Evolutionary conservation across 1,140 invertebrate genomes (phyloP).

Genomic region (Drosophila watanabei): DNA sequence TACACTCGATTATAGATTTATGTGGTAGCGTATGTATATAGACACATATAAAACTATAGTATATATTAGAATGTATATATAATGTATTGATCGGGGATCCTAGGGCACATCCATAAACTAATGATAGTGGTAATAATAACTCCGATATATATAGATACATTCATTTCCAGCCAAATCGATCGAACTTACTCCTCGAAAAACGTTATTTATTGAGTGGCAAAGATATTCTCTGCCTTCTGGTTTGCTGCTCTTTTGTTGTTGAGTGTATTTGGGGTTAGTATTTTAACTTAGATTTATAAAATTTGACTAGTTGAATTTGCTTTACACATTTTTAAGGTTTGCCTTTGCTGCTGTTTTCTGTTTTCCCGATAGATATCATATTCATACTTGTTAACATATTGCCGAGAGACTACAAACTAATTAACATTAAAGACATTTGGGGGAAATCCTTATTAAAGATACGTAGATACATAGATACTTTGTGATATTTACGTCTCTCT

Average conservation of each 20-base stretch:
- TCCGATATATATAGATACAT: conserved; percentile 26
- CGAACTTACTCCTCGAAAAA: conserved; percentile 14
- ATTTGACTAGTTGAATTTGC: conserved; percentile 85
- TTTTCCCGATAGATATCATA: conserved; percentile 36
- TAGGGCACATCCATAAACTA: conserved; percentile 57
- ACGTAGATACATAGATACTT: conserved; percentile 52
- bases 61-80: conserved; percentile 41
- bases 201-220: conserved; percentile 16
- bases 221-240: not conserved
- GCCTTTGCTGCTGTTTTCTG: conserved; percentile 44
- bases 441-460: conserved; percentile 51
- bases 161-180: conserved; percentile 25
- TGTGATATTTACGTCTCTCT: conserved; percentile 72
- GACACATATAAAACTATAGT: conserved; percentile 71
- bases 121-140: conserved; percentile 42
- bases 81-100: conserved; percentile 65
- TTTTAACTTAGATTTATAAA: conserved; percentile 78
- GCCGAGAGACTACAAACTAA: conserved; percentile 69
- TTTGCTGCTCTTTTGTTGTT: conserved; percentile 21
- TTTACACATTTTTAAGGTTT: conserved; percentile 79
- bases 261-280: conserved; percentile 74
- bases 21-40: conserved; percentile 56
- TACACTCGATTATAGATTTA: conserved; percentile 48
- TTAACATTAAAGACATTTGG: conserved; percentile 74
- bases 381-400: conserved; percentile 50